Percentiles rank a stretch among this genome's conserved stretches.
phyloP scores from a whole-genome alignment of 1,140 invertebrate species.

The Lamellibrachia luymesi region DNA sequence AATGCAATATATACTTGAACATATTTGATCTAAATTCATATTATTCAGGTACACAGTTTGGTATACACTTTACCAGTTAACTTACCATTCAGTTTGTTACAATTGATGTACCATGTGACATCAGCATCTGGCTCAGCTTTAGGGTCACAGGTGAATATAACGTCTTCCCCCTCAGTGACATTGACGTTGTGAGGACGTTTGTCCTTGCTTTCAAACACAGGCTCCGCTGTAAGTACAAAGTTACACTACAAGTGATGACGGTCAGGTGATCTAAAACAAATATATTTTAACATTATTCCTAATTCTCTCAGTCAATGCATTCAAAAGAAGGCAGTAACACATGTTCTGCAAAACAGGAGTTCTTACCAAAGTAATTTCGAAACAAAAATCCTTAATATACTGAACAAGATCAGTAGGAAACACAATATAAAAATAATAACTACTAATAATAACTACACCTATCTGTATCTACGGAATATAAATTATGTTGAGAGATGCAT shows the following conservation, averaged over 20 bases:
- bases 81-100: conserved; percentile 27
- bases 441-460: no score
- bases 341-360: not conserved
- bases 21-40: not conserved
- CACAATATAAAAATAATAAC: no score
- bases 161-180: conserved; percentile 35
- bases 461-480: no score
- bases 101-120: conserved; percentile 42
- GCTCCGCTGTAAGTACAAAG: not conserved
- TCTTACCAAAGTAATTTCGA: not conserved
- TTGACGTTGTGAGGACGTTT: conserved; percentile 28
- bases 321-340: not conserved
- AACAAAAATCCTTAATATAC: not conserved
- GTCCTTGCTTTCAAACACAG: not conserved
- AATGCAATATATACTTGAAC: no score
- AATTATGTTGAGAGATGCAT: no score
- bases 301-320: not conserved
- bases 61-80: not conserved
- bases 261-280: not conserved
- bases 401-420: no score
- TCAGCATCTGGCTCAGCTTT: conserved; percentile 40
- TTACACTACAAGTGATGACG: not conserved
- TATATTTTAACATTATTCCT: not conserved
- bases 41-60: not conserved
- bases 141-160: conserved; percentile 36